These are phyloP conservation scores for Passer domesticus DNA, from an alignment of 2,113 vertebrate genomes.

Conservation along the genomic window DNA sequence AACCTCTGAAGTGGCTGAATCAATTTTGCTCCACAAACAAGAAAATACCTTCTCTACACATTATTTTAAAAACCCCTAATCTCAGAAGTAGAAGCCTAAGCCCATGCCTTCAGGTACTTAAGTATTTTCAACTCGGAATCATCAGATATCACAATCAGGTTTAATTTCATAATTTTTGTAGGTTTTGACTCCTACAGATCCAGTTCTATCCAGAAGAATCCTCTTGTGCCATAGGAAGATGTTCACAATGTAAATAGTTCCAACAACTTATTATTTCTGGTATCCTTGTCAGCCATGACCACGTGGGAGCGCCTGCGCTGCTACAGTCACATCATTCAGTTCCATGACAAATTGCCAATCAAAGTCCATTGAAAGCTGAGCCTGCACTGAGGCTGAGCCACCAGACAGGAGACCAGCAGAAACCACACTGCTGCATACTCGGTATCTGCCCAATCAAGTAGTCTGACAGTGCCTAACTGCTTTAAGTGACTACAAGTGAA, in stretches of 20 bases:
- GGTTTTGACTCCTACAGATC: background rate
- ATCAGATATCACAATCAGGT: background rate
- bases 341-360: accelerated
- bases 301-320: accelerated
- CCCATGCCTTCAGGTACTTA: background rate
- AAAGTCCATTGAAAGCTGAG: background rate
- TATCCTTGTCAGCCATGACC: background rate
- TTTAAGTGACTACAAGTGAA: background rate
- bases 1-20: background rate
- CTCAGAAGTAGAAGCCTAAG: background rate
- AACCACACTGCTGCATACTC: accelerated
- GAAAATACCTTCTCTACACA: background rate
- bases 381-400: background rate
- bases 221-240: background rate
- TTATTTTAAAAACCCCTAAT: accelerated
- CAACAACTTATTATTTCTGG: background rate
- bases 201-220: background rate
- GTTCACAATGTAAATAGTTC: background rate
- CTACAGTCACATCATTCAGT: background rate
- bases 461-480: background rate
- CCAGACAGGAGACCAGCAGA: accelerated
- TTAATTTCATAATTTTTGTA: background rate
- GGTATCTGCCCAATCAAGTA: accelerated
- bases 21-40: background rate
- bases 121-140: background rate